Percentiles rank a stretch among this genome's conserved stretches.
Conservation (phyloP, 2,888 invertebrate genomes). For the Pycnomerus fuliginosus region DNA sequence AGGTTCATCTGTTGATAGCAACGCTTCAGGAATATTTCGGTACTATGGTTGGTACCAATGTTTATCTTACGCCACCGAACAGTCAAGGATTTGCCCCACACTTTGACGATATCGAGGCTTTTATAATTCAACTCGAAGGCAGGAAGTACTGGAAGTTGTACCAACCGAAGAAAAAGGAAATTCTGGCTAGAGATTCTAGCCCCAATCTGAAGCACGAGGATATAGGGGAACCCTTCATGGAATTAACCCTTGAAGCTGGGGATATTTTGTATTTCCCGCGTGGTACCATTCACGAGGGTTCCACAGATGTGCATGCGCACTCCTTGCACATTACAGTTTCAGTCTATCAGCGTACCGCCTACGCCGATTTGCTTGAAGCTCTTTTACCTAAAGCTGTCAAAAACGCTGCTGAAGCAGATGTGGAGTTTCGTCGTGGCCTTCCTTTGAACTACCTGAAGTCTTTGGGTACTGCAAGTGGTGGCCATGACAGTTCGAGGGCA, state of each 20-base stretch:
- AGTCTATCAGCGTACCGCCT: conserved; percentile 87
- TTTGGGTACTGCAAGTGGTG: conserved; percentile 70
- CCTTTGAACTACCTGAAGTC: conserved; percentile 76
- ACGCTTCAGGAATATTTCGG: conserved; percentile 91
- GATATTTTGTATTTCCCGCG: conserved; percentile 93
- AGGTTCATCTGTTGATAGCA: conserved; percentile 66
- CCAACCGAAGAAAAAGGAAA: conserved; percentile 61
- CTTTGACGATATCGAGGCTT: conserved; percentile 98
- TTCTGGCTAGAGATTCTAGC: conserved; percentile 81
- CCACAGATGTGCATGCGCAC: conserved; percentile 75
- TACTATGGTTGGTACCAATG: conserved; percentile 93
- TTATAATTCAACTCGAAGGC: conserved; percentile 94
- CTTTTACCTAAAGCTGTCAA: conserved; percentile 74
- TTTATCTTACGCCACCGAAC: conserved; percentile 92
- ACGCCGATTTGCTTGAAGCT: conserved; percentile 85
- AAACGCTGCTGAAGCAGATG: conserved; percentile 67
- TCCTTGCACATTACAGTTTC: conserved; percentile 95
- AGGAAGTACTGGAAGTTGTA: conserved; percentile 93
- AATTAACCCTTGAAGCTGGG: conserved; percentile 78
- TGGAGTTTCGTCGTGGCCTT: conserved; percentile 70
- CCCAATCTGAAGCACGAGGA: conserved; percentile 72
- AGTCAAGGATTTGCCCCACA: conserved; percentile 99
- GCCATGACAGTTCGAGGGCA: conserved; percentile 40
- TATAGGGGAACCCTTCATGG: conserved; percentile 76
- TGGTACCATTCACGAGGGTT: conserved; percentile 83